Percentiles rank a stretch among this genome's conserved stretches.
These are phyloP conservation scores for Maniola jurtina DNA, from an alignment of 1,140 invertebrate genomes.

Conservation along the genomic window DNA sequence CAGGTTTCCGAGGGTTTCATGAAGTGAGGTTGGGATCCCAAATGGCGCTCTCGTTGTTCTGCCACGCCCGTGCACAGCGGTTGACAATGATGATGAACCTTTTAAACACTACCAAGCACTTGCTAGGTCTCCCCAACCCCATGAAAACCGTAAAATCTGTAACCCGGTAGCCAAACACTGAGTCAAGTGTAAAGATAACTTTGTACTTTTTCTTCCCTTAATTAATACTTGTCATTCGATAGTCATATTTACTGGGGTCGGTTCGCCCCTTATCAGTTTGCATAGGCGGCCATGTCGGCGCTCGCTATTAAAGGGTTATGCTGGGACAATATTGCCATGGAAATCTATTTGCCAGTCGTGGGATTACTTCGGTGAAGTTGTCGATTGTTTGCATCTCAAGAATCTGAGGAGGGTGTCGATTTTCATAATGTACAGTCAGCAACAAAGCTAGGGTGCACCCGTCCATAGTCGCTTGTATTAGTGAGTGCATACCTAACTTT, in stretches of 20 bases:
- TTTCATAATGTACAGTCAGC: slow-evolving; percentile 11
- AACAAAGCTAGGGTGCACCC: too few species aligned
- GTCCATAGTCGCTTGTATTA: too few species aligned
- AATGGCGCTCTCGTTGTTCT: too few species aligned
- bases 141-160: background rate
- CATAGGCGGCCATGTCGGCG: slow-evolving; percentile 30
- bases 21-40: too few species aligned
- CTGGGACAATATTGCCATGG: slow-evolving; percentile 31
- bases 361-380: slow-evolving; percentile 23
- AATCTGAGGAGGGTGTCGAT: slow-evolving; percentile 8
- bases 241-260: slow-evolving; percentile 29
- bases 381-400: slow-evolving; percentile 22
- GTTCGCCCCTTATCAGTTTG: slow-evolving; percentile 26
- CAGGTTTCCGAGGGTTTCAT: too few species aligned
- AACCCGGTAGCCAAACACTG: background rate
- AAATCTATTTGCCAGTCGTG: slow-evolving; percentile 31
- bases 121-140: too few species aligned
- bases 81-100: too few species aligned
- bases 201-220: slow-evolving; percentile 24
- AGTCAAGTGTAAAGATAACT: slow-evolving; percentile 26
- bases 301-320: slow-evolving; percentile 33
- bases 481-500: too few species aligned
- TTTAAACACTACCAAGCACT: too few species aligned
- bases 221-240: slow-evolving; percentile 38
- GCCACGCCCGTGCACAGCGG: too few species aligned